A percentile compares a stretch with the other conserved stretches of the same genome.
Conservation (phyloP, 64 coral and sea anemone genomes). For the Stichodactyla helianthus region DNA sequence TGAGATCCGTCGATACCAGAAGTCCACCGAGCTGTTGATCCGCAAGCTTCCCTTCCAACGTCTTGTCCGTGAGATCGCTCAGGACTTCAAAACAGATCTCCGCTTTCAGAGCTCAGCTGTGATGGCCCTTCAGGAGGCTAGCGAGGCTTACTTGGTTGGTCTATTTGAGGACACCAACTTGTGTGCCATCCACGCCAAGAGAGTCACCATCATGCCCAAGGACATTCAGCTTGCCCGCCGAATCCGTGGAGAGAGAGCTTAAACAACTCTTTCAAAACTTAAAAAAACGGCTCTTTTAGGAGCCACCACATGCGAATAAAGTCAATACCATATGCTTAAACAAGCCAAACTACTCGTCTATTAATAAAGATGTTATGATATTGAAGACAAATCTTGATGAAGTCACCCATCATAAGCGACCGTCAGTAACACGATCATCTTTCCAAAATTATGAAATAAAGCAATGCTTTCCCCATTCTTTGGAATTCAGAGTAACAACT, state of each 20-base stretch:
- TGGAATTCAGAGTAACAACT: no score
- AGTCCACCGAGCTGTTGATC: no score
- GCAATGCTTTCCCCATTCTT: no score
- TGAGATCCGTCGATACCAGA: no score
- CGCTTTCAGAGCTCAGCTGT: constrained; percentile 88
- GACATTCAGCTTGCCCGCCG: constrained; percentile 82
- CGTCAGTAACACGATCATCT: no score
- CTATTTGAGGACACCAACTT: constrained; percentile 97
- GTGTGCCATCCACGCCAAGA: constrained; percentile 97
- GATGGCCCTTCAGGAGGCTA: constrained; percentile 88
- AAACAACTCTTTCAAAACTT: constrained; percentile 9
- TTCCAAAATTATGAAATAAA: no score
- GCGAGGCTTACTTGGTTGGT: constrained; percentile 89
- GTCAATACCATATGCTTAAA: neutral
- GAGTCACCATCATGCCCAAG: constrained; percentile 94
- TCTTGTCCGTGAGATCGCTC: constrained; percentile 90
- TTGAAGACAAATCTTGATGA: no score
- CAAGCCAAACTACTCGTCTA: neutral
- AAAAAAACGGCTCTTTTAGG: constrained; percentile 29
- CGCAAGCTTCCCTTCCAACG: no score
- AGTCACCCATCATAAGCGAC: no score
- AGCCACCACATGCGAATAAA: constrained; percentile 24
- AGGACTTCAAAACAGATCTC: constrained; percentile 88
- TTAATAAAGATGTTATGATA: no score
- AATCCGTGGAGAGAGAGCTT: constrained; percentile 73